A percentile compares a stretch with the other conserved stretches of the same genome.
Evolutionary conservation across 1,140 invertebrate species (phyloP).

Genomic region (Saccostrea glomerata): DNA sequence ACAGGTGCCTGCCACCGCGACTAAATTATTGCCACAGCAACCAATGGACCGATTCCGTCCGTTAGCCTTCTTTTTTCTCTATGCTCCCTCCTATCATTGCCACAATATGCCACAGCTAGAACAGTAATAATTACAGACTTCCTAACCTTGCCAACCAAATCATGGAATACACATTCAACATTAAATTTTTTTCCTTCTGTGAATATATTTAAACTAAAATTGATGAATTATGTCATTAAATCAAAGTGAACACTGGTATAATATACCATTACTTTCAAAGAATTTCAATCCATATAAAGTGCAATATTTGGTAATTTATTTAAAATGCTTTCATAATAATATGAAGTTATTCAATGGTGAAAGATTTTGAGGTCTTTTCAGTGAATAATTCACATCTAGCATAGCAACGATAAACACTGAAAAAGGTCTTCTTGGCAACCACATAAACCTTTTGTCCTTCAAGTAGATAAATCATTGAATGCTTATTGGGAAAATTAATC

Average conservation of each 20-base stretch:
- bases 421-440: neutral
- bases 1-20: conserved; percentile 4
- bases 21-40: neutral
- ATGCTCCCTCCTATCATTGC: neutral
- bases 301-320: too few relatives aligned
- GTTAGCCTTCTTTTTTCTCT: neutral
- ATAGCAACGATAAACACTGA: conserved; percentile 10
- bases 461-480: conserved; percentile 1
- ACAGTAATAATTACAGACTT: neutral
- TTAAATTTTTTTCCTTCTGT: neutral
- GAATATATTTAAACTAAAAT: neutral
- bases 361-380: neutral
- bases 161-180: neutral
- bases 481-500: conserved; percentile 25
- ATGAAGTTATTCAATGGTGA: neutral
- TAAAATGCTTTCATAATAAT: too few relatives aligned
- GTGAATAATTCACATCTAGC: conserved; percentile 19
- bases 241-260: too few relatives aligned
- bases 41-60: neutral
- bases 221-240: neutral
- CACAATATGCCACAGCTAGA: neutral
- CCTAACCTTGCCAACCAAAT: neutral
- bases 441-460: neutral
- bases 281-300: too few relatives aligned
- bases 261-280: too few relatives aligned